A percentile compares a stretch with the other conserved stretches of the same genome.
Evolutionary conservation across 2,888 invertebrate genomes (phyloP).

Genomic region (Morpho deidamia): DNA sequence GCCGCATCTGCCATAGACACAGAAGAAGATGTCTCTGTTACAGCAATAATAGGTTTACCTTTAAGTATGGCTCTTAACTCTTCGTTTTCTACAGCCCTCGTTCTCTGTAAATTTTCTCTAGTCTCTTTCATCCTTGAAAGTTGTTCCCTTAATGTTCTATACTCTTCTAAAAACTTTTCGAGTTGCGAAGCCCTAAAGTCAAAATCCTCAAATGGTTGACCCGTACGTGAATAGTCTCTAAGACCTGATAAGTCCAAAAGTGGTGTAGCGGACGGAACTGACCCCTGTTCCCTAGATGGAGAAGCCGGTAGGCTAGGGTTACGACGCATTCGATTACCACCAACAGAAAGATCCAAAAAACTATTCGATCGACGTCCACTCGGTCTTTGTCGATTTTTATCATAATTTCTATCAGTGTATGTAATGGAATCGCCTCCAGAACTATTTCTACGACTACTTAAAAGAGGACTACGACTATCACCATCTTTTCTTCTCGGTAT

Average conservation of each 20-base stretch:
- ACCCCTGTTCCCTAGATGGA: constrained; percentile 73
- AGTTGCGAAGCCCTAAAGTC: constrained; percentile 89
- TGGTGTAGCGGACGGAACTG: constrained; percentile 78
- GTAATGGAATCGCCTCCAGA: constrained; percentile 82
- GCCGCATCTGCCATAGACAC: constrained; percentile 61
- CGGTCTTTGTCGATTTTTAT: constrained; percentile 49
- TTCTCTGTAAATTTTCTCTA: constrained; percentile 81
- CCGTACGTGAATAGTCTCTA: constrained; percentile 64
- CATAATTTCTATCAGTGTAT: constrained; percentile 55
- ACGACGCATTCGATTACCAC: constrained; percentile 55
- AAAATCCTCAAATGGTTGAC: constrained; percentile 77
- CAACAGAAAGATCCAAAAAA: constrained; percentile 82
- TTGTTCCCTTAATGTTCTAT: constrained; percentile 86
- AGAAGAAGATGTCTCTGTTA: constrained; percentile 68
- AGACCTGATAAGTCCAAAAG: constrained; percentile 79
- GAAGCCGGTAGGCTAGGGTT: constrained; percentile 82
- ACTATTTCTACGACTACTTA: constrained; percentile 85
- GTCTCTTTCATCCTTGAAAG: constrained; percentile 89
- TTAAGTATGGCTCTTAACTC: constrained; percentile 76
- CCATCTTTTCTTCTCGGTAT: constrained; percentile 79
- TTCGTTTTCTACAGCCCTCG: constrained; percentile 67
- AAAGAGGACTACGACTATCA: constrained; percentile 86
- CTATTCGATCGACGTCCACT: constrained; percentile 81
- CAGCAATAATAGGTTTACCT: constrained; percentile 74
- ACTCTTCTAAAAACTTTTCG: constrained; percentile 88